A percentile compares a stretch with the other conserved stretches of the same genome.
These are phyloP conservation scores for Diaperis boleti DNA, from an alignment of 2,888 invertebrate genomes.

Conservation along the genomic window DNA sequence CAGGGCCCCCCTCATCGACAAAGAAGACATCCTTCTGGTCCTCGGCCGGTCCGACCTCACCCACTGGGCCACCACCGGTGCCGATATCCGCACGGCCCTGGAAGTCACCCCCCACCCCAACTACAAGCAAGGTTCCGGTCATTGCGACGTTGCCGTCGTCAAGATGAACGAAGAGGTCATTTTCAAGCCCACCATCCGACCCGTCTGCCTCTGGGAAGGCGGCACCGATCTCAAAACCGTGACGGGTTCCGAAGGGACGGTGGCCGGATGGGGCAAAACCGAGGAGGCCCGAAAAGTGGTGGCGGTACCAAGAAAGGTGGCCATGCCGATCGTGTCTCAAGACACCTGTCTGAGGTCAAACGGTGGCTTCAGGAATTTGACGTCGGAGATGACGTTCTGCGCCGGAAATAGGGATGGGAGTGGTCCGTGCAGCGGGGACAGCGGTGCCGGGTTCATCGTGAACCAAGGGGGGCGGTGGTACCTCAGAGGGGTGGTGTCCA, in stretches of 20 bases:
- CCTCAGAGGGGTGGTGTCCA: constrained; percentile 68
- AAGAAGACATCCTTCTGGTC: constrained; percentile 57
- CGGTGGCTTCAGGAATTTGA: constrained; percentile 59
- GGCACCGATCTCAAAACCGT: constrained; percentile 55
- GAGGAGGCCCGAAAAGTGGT: constrained; percentile 65
- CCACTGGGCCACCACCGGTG: constrained; percentile 55
- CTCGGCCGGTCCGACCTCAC: constrained; percentile 56
- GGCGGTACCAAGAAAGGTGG: constrained; percentile 69
- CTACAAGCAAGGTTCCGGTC: constrained; percentile 52
- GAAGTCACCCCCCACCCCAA: constrained; percentile 52
- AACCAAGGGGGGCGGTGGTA: constrained; percentile 64
- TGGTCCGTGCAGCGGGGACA: constrained; percentile 67
- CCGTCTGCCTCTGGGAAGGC: constrained; percentile 70
- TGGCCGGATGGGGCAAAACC: constrained; percentile 73
- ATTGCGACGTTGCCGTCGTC: constrained; percentile 68
- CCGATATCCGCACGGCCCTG: constrained; percentile 62
- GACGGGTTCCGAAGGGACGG: constrained; percentile 67
- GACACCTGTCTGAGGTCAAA: constrained; percentile 70
- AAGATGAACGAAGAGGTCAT: constrained; percentile 65
- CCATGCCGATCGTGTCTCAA: constrained; percentile 71
- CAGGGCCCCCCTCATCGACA: constrained; percentile 50
- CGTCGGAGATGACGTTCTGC: constrained; percentile 67
- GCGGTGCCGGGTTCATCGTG: constrained; percentile 68
- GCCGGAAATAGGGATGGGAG: constrained; percentile 58
- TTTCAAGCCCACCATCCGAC: constrained; percentile 65